Conservation (phyloP, 2,888 invertebrate genomes). For the Heteromurus nitidus region DNA sequence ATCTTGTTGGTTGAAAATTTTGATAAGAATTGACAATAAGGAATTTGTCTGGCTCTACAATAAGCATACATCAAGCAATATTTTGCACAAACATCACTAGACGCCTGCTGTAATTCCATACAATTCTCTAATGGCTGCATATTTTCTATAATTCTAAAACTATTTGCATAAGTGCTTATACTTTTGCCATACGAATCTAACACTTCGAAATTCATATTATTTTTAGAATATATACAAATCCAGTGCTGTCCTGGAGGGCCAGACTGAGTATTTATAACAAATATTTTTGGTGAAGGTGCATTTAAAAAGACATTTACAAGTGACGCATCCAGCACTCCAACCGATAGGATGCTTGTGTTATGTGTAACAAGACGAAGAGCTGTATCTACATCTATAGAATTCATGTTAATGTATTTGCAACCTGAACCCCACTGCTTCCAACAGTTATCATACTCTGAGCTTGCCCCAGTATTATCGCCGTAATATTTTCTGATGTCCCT, state of each 20-base stretch:
- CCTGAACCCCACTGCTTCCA: neutral
- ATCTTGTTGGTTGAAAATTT: neutral
- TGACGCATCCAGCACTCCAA: neutral
- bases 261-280: neutral
- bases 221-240: conserved; percentile 1
- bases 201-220: conserved; percentile 10
- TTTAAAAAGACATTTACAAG: neutral
- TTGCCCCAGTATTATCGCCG: conserved; percentile 4
- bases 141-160: neutral
- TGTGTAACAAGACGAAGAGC: neutral
- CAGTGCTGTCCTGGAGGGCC: conserved; percentile 11
- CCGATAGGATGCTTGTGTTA: neutral
- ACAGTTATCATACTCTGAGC: neutral
- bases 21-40: conserved; percentile 19
- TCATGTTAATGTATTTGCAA: conserved; percentile 16
- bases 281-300: neutral
- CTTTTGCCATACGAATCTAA: conserved; percentile 11
- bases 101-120: neutral
- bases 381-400: conserved; percentile 11
- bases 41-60: neutral
- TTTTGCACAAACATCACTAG: neutral
- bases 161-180: neutral
- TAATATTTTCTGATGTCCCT: neutral
- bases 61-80: conserved; percentile 9
- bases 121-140: conserved; percentile 22